These are phyloP conservation scores for Drosophila anomelani DNA, from an alignment of 2,888 invertebrate species.

Conservation along the genomic window DNA sequence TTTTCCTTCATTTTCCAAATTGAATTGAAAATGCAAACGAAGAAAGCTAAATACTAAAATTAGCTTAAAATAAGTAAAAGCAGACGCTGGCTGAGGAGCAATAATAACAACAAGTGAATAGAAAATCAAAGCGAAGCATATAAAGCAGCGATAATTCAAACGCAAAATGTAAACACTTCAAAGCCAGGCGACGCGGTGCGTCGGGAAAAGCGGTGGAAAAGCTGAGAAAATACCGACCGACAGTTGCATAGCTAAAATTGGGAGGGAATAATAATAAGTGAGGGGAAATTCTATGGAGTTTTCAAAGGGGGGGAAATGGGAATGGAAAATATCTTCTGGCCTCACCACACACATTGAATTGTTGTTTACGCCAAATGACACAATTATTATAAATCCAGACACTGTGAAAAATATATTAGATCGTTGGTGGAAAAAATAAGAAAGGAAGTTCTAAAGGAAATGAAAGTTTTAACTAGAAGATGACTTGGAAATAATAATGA, in stretches of 20 bases:
- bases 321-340: conserved; percentile 49
- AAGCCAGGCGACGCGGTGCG: conserved; percentile 35
- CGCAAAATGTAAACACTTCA: conserved; percentile 76
- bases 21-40: conserved; percentile 76
- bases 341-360: conserved; percentile 55
- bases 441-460: background rate
- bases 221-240: conserved; percentile 38
- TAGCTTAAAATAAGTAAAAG: conserved; percentile 70
- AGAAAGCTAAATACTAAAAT: conserved; percentile 77
- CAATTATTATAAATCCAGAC: conserved; percentile 66
- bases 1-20: conserved; percentile 34
- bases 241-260: conserved; percentile 36
- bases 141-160: conserved; percentile 73
- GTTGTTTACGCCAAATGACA: conserved; percentile 74
- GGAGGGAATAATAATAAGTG: conserved; percentile 43
- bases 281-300: conserved; percentile 15
- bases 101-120: conserved; percentile 50
- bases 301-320: background rate
- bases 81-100: conserved; percentile 37
- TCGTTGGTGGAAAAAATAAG: background rate
- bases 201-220: conserved; percentile 31
- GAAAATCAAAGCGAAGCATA: conserved; percentile 60
- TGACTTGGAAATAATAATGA: background rate
- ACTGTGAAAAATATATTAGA: conserved; percentile 11
- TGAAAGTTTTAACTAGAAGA: background rate